Conservation (phyloP, 2,113 vertebrate genomes). For the Tapirus terrestris region DNA sequence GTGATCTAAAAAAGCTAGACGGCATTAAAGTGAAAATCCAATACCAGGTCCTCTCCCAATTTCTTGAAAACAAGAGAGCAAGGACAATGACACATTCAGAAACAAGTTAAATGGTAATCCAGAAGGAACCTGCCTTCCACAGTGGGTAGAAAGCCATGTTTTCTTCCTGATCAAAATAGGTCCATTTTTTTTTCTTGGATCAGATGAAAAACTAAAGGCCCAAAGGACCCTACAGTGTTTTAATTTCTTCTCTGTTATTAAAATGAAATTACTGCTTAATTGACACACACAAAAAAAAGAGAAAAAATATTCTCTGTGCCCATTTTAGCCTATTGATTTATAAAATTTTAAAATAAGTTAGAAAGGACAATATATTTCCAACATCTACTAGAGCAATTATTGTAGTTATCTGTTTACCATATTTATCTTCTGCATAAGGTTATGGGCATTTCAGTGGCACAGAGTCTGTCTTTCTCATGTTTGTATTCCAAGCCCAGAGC, state of each 20-base stretch:
- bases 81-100: neutral
- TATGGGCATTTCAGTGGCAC: neutral
- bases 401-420: neutral
- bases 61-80: neutral
- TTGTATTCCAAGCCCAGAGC: neutral
- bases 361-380: neutral
- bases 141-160: accelerated
- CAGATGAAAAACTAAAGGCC: neutral
- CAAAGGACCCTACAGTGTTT: neutral
- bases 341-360: neutral
- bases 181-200: neutral
- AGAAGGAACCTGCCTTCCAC: neutral
- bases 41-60: neutral
- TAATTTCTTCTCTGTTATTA: neutral
- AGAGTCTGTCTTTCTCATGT: neutral
- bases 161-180: neutral
- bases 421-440: neutral
- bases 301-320: neutral
- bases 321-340: neutral
- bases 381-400: neutral
- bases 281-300: neutral
- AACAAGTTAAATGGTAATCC: neutral
- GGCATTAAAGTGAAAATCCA: neutral
- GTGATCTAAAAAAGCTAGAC: neutral
- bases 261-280: neutral